Evolutionary conservation across 2,797 vertebrate genomes (phyloP).

Genomic region (Crax fasciolata): DNA sequence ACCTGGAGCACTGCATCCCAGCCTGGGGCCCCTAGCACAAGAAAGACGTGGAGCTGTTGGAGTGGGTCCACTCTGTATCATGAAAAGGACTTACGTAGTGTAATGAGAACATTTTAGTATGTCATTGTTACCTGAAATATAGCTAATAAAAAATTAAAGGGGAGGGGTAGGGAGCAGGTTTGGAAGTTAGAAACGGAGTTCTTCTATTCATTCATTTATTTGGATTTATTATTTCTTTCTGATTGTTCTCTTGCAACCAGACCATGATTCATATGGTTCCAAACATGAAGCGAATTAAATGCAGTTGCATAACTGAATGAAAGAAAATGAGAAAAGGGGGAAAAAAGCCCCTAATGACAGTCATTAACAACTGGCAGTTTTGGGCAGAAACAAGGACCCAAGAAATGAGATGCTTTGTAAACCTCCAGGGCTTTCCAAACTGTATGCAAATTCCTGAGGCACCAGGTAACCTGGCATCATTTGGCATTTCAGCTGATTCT

Average conservation of each 20-base stretch:
- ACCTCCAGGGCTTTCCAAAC: not conserved
- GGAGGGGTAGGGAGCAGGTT: not conserved
- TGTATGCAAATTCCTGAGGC: not conserved
- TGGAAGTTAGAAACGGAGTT: not conserved
- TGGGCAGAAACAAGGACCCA: not conserved
- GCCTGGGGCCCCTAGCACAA: not conserved
- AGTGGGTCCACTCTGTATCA: not conserved
- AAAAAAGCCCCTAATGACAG: not conserved
- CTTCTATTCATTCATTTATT: not conserved
- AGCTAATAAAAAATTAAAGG: not conserved
- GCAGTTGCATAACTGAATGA: not conserved
- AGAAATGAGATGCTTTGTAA: not conserved
- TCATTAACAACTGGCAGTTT: not conserved
- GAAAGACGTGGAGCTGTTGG: not conserved
- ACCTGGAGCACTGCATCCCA: not conserved
- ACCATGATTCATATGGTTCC: not conserved
- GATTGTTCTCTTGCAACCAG: not conserved
- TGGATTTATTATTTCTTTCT: not conserved
- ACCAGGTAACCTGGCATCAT: not conserved
- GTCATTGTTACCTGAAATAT: not conserved
- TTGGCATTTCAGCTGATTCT: slow-evolving; percentile 18
- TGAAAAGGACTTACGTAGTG: not conserved
- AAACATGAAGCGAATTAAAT: not conserved
- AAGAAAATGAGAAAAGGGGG: not conserved
- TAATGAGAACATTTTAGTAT: not conserved